Percentiles rank a stretch among this genome's conserved stretches.
phyloP scores from a whole-genome alignment of 2,113 vertebrate species.

The Forbesichthys papilliferus region DNA sequence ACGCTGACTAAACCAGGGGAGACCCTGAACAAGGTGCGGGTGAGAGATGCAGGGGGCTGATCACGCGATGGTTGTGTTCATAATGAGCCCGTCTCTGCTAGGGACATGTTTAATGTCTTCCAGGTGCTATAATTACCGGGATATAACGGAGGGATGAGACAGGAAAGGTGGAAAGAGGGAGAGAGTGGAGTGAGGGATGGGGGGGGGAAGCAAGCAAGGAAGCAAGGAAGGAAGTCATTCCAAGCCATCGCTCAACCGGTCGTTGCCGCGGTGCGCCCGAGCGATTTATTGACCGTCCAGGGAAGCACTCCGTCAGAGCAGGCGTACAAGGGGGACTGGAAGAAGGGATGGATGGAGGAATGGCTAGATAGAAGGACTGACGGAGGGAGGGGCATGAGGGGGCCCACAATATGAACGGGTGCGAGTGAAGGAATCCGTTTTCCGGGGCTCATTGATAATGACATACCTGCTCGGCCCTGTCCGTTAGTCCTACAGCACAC shows the following conservation, averaged over 20 bases:
- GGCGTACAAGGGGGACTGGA: slow-evolving; percentile 57
- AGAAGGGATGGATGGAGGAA: slow-evolving; percentile 65
- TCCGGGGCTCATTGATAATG: slow-evolving; percentile 97
- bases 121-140: slow-evolving; percentile 53
- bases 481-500: slow-evolving; percentile 94
- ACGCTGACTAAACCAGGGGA: slow-evolving; percentile 23
- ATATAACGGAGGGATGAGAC: background rate
- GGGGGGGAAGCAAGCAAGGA: slow-evolving; percentile 15
- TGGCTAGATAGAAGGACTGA: slow-evolving; percentile 29
- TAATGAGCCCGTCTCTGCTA: slow-evolving; percentile 30
- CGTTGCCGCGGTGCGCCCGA: slow-evolving; percentile 84
- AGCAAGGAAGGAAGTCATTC: slow-evolving; percentile 49
- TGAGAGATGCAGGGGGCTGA: background rate
- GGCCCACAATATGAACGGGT: slow-evolving; percentile 83
- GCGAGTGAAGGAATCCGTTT: slow-evolving; percentile 81
- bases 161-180: background rate
- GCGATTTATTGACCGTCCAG: slow-evolving; percentile 89
- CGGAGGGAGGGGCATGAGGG: slow-evolving; percentile 18
- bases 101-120: slow-evolving; percentile 46
- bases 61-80: slow-evolving; percentile 8
- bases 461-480: slow-evolving; percentile 94
- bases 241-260: slow-evolving; percentile 56
- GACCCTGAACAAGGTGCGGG: slow-evolving; percentile 3
- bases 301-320: slow-evolving; percentile 83
- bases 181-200: background rate